phyloP scores from a whole-genome alignment of 2,888 invertebrate species.

The Trichopoda pennipes region DNA sequence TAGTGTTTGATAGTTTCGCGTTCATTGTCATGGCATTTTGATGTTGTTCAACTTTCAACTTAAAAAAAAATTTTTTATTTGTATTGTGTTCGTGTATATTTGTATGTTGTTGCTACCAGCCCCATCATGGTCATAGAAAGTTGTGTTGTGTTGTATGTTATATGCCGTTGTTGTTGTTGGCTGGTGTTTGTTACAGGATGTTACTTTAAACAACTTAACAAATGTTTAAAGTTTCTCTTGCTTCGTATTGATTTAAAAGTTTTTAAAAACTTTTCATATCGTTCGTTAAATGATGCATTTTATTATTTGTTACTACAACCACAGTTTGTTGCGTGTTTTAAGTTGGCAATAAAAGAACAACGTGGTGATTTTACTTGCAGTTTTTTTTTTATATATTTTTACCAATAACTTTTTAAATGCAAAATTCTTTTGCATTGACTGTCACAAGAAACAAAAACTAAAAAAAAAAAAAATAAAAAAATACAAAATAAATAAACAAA shows the following conservation, averaged over 20 bases:
- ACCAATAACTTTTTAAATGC: constrained; percentile 18
- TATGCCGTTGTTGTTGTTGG: neutral
- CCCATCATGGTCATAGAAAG: constrained; percentile 52
- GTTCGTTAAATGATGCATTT: constrained; percentile 61
- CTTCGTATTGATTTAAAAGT: constrained; percentile 39
- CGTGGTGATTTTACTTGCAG: constrained; percentile 11
- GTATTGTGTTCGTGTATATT: neutral
- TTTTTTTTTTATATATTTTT: constrained; percentile 10
- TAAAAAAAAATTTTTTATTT: constrained; percentile 41
- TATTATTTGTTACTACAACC: constrained; percentile 39
- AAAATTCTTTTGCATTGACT: constrained; percentile 46
- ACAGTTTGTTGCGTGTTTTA: constrained; percentile 27
- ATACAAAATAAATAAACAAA: constrained; percentile 27
- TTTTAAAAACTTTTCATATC: constrained; percentile 62
- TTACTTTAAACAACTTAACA: constrained; percentile 50
- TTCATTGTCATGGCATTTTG: constrained; percentile 76
- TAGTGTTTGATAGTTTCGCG: constrained; percentile 52
- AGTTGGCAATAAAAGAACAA: constrained; percentile 34
- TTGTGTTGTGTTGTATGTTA: too few species aligned
- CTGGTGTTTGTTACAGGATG: constrained; percentile 49
- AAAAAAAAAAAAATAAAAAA: constrained; percentile 11
- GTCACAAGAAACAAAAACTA: constrained; percentile 6
- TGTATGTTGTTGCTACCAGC: constrained; percentile 21
- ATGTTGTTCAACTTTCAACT: constrained; percentile 80
- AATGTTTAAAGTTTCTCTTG: constrained; percentile 41